A percentile compares a stretch with the other conserved stretches of the same genome.
Conservation (phyloP, 2,797 vertebrate species). For the Danio jaintianensis region DNA sequence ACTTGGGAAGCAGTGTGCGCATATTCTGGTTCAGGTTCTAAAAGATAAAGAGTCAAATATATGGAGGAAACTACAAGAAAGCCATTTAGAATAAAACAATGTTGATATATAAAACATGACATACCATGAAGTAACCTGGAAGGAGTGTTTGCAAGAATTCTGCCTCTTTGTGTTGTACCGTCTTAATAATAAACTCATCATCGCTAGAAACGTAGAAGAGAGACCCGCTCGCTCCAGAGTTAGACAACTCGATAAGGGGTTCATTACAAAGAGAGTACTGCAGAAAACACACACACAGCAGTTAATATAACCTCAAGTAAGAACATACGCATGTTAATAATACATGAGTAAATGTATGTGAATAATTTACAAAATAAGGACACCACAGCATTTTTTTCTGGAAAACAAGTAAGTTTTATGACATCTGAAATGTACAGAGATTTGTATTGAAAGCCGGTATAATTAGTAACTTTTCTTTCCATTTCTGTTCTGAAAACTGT, state of each 20-base stretch:
- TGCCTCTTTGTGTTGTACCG: conserved; percentile 96
- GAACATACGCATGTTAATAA: too few species aligned
- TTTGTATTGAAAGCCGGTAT: too few species aligned
- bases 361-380: too few species aligned
- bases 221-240: conserved; percentile 93
- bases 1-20: conserved; percentile 92
- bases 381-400: too few species aligned
- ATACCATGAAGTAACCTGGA: conserved; percentile 97
- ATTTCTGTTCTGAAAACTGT: too few species aligned
- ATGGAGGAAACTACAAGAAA: not conserved
- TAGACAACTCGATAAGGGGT: conserved; percentile 90
- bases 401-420: too few species aligned
- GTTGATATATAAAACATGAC: conserved; percentile 36
- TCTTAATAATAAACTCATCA: conserved; percentile 97
- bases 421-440: too few species aligned
- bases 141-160: conserved; percentile 97
- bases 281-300: conserved; percentile 53
- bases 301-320: too few species aligned
- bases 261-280: conserved; percentile 94
- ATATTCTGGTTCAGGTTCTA: conserved; percentile 97
- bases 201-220: conserved; percentile 95
- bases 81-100: not conserved
- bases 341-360: too few species aligned
- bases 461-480: too few species aligned
- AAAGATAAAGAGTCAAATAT: not conserved